Evolutionary conservation across 35 echinoderm and acorn worm genomes (phyloP).

Genomic region (Hemicentrotus pulcherrimus): DNA sequence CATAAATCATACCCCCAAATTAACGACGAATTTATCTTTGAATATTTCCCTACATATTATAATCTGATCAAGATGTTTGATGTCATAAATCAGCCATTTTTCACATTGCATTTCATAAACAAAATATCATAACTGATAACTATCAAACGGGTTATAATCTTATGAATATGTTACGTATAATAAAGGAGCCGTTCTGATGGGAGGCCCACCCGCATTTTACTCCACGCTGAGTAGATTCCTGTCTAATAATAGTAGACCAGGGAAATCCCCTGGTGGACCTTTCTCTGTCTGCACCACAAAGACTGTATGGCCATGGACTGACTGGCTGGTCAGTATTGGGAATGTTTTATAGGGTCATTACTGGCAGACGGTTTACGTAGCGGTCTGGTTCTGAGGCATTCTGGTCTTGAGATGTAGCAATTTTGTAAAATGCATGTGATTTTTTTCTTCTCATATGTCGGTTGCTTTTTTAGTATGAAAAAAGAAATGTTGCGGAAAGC

Average conservation of each 20-base stretch:
- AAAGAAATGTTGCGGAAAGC: not conserved
- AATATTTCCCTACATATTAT: not conserved
- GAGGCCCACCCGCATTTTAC: not conserved
- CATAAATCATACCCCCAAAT: not conserved
- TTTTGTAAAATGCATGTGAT: not conserved
- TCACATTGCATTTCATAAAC: too few species aligned
- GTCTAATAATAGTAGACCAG: slow-evolving; percentile 19
- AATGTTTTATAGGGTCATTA: slow-evolving; percentile 14
- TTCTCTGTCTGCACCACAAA: not conserved
- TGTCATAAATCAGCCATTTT: too few species aligned
- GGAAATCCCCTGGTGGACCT: slow-evolving; percentile 22
- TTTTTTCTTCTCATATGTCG: not conserved
- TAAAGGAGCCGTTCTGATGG: not conserved
- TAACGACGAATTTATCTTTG: not conserved
- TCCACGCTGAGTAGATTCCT: not conserved
- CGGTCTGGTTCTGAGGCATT: not conserved
- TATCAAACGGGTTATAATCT: not conserved
- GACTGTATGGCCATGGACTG: not conserved
- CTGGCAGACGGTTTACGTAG: not conserved
- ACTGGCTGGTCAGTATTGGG: not conserved
- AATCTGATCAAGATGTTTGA: too few species aligned
- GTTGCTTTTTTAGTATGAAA: not conserved
- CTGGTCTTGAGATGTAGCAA: not conserved
- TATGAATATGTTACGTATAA: not conserved
- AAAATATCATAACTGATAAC: too few species aligned